These are phyloP conservation scores for Orchesella cincta DNA, from an alignment of 1,140 invertebrate genomes.

Conservation along the genomic window DNA sequence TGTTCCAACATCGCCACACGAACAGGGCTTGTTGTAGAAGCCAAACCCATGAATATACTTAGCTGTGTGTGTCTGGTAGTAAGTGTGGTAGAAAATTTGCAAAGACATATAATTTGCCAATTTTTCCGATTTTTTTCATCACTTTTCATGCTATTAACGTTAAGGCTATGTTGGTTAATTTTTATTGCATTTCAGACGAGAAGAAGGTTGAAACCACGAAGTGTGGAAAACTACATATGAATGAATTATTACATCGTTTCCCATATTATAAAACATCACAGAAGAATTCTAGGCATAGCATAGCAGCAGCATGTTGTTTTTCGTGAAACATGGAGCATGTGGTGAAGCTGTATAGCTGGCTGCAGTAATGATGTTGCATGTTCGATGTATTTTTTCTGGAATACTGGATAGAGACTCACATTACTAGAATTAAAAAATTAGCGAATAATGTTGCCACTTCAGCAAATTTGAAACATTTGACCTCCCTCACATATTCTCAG, in stretches of 20 bases:
- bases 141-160: neutral
- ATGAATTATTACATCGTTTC: neutral
- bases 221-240: neutral
- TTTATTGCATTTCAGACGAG: neutral
- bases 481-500: slow-evolving; percentile 5
- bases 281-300: neutral
- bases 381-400: neutral
- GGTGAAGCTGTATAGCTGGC: neutral
- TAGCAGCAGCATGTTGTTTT: neutral
- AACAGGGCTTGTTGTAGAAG: neutral
- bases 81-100: neutral
- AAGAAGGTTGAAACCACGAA: neutral
- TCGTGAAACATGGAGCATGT: neutral
- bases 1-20: neutral
- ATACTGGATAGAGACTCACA: no score
- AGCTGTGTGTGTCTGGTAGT: neutral
- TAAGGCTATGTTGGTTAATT: neutral
- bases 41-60: neutral
- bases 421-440: slow-evolving; percentile 4
- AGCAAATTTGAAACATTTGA: slow-evolving; percentile 25
- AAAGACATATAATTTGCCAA: neutral
- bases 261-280: neutral
- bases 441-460: slow-evolving; percentile 16
- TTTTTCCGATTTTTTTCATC: no score
- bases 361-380: neutral